Evolutionary conservation across 2,113 vertebrate genomes (phyloP).

Genomic region (Catharus minimus): DNA sequence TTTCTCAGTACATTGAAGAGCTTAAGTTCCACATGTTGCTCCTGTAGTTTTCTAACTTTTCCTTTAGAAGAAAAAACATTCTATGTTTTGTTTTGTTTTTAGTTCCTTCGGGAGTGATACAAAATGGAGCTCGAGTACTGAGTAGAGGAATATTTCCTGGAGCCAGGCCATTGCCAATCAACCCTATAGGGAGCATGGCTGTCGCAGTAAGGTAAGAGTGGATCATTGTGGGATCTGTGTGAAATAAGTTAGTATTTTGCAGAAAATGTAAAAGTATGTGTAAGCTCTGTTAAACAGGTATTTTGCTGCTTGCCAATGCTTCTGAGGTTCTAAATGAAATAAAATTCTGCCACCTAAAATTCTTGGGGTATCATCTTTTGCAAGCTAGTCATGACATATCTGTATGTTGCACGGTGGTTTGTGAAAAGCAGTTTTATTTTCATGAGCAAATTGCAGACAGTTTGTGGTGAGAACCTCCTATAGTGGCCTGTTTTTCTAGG

Average conservation of each 20-base stretch:
- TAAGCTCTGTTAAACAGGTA: not conserved
- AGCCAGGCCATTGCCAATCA: constrained; percentile 92
- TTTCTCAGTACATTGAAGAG: not conserved
- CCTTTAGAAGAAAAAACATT: not conserved
- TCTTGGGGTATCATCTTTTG: not conserved
- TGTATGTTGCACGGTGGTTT: not conserved
- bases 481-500: not conserved
- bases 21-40: not conserved
- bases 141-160: constrained; percentile 93
- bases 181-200: constrained; percentile 90
- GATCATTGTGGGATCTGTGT: not conserved
- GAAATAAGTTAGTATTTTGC: not conserved
- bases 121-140: constrained; percentile 93
- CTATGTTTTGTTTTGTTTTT: not conserved
- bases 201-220: constrained; percentile 87
- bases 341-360: not conserved
- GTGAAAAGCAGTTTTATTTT: not conserved
- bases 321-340: not conserved
- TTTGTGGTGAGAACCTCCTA: not conserved
- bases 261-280: not conserved
- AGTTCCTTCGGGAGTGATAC: constrained; percentile 96
- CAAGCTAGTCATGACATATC: not conserved
- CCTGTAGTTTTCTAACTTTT: not conserved
- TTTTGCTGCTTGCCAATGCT: not conserved
- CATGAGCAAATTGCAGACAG: not conserved